Evolutionary conservation across 1,140 invertebrate species (phyloP).

Genomic region (Bombus confusus): DNA sequence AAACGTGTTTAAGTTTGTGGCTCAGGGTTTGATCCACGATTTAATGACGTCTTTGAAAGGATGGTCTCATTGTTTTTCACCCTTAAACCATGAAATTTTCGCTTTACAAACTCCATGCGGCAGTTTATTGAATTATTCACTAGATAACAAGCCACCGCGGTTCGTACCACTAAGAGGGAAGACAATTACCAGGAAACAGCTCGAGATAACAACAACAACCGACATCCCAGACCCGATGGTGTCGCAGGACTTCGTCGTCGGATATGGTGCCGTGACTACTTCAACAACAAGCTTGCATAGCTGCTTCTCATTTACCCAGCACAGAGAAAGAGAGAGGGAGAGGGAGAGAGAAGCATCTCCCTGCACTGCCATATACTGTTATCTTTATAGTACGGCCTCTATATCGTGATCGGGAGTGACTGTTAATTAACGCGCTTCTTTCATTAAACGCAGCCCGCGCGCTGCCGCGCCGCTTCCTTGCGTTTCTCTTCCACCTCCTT

Average conservation of each 20-base stretch:
- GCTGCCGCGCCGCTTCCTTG: not conserved
- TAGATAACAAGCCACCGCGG: constrained; percentile 69
- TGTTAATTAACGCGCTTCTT: constrained; percentile 70
- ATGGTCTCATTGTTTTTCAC: constrained; percentile 63
- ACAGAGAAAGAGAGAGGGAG: constrained; percentile 3
- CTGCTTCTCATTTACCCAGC: constrained; percentile 45
- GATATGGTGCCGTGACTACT: constrained; percentile 59
- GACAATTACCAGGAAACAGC: constrained; percentile 76
- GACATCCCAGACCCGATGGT: constrained; percentile 58
- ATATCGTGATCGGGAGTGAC: constrained; percentile 61
- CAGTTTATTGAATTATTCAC: constrained; percentile 76
- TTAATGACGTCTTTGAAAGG: not conserved
- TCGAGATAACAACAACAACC: constrained; percentile 73
- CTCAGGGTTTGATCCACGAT: not conserved
- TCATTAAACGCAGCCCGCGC: constrained; percentile 31
- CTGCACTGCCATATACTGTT: constrained; percentile 52
- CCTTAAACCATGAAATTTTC: constrained; percentile 71
- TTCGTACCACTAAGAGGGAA: constrained; percentile 63
- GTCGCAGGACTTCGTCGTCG: constrained; percentile 61
- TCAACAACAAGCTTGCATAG: constrained; percentile 50
- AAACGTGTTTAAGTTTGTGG: constrained; percentile 24
- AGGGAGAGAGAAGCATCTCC: constrained; percentile 16
- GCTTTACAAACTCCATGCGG: constrained; percentile 62
- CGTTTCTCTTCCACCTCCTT: not conserved
- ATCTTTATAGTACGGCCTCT: constrained; percentile 66